These are phyloP conservation scores for Nothura maculosa DNA, from an alignment of 2,797 vertebrate genomes.

Conservation along the genomic window DNA sequence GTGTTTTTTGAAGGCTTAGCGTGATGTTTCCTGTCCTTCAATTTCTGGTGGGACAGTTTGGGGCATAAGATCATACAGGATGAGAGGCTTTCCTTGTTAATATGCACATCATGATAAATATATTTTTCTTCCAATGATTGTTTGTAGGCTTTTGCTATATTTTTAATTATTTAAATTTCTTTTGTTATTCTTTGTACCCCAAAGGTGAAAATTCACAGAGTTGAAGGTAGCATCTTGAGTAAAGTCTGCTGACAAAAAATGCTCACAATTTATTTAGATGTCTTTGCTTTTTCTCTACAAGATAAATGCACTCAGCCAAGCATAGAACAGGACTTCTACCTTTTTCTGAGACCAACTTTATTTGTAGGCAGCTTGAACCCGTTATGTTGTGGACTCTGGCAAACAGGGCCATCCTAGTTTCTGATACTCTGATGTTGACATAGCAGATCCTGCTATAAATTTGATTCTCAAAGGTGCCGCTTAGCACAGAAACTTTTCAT, in stretches of 20 bases:
- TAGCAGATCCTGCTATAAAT: neutral
- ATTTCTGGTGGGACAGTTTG: neutral
- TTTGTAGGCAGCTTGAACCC: neutral
- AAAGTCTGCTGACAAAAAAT: neutral
- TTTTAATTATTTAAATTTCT: neutral
- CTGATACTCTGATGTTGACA: neutral
- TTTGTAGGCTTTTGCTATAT: neutral
- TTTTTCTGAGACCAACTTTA: neutral
- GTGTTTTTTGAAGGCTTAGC: neutral
- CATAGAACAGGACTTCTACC: fast-evolving
- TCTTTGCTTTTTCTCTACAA: neutral
- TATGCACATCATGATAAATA: fast-evolving
- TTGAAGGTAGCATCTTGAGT: neutral
- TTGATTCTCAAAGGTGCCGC: neutral
- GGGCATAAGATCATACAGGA: neutral
- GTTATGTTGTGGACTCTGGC: neutral
- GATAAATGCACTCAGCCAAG: neutral
- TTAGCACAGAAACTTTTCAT: neutral
- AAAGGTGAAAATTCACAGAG: neutral
- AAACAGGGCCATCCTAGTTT: neutral
- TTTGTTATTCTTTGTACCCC: neutral
- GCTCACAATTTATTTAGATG: neutral
- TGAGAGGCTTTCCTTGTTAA: neutral
- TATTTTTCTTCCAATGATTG: neutral
- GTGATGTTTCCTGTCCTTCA: neutral